Evolutionary conservation across 2,113 vertebrate genomes (phyloP), one percentile per base, ranked within the genome.

Genomic region (Cavia aperea): DNA sequence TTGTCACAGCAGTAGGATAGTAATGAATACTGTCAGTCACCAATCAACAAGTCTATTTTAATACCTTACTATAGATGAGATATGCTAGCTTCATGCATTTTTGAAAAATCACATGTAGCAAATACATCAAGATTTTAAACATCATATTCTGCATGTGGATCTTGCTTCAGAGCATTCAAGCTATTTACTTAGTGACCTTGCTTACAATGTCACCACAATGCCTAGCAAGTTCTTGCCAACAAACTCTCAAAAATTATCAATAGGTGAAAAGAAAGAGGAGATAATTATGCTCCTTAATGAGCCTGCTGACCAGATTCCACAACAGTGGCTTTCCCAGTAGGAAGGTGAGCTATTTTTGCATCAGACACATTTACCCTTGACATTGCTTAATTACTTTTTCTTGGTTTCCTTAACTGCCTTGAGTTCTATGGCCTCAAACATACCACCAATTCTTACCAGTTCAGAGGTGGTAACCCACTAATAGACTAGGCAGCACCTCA

Each of bases 251-350:
- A 97, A 97, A 95, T 83, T 95, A 96, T 96, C 93, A 94, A 95
- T 96, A 94, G 97, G 97, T 95, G 91, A 93, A 97, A 98, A 90
- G 90, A 97, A 97, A 96, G 93, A 93, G 96, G 95, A 97, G 96
- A 97, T 97, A 97, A 98, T 98, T 97, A 97, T 87, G 81, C 95
- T 94, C 96, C 95, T 97, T 98, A 98, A 97, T 97, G 97, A 98
- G 96, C 72, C 89, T 96, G 94, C 96, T 97, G 95, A 96, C 90
- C 96, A 94, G 91, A 97, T 96, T 97, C 94, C 78, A 92, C 85
- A 89, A 96, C 97, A 97, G 96, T 97, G 95, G 95, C 94, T 97
- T 92, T 97, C 97, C 92, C 96, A 97, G 96, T 96, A 96, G 97
- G 97, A 97, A 92, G 96, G 92, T 62, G 94, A 92, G 89, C 92